Percentiles rank a stretch among this genome's conserved stretches.
These are phyloP conservation scores for Oppia nitens DNA, from an alignment of 1,140 invertebrate species.

Conservation along the genomic window DNA sequence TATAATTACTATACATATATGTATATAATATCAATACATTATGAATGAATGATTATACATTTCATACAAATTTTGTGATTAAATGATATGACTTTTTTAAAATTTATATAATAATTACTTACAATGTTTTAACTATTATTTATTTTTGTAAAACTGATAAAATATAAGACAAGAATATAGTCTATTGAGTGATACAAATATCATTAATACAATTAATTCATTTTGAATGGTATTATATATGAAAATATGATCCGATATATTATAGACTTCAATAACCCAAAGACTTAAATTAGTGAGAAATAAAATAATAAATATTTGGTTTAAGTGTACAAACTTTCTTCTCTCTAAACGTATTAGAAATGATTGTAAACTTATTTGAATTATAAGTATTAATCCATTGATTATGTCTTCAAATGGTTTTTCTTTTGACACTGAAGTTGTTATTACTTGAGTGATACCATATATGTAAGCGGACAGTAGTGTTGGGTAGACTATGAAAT, in stretches of 20 bases:
- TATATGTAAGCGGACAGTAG: background rate
- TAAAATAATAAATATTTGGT: constrained; percentile 12
- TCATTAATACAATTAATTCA: background rate
- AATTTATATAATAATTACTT: no score
- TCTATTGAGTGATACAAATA: constrained; percentile 12
- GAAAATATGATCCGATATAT: background rate
- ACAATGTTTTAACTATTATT: no score
- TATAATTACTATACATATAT: no score
- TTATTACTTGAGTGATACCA: background rate
- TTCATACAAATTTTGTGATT: no score
- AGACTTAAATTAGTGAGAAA: constrained; percentile 15
- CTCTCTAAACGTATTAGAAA: constrained; percentile 12
- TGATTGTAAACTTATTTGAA: constrained; percentile 16
- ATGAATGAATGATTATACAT: no score
- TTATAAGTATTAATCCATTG: background rate
- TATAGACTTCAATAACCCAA: constrained; percentile 13
- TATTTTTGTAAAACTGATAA: constrained; percentile 13
- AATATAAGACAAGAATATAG: constrained; percentile 12
- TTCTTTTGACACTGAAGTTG: background rate
- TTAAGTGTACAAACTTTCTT: constrained; percentile 12
- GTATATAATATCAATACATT: no score
- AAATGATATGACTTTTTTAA: no score
- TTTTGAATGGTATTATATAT: background rate
- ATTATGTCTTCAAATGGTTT: background rate
- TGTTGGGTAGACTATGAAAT: constrained; percentile 10